Percentiles rank a stretch among this genome's conserved stretches.
Evolutionary conservation across 2,113 vertebrate genomes (phyloP).

Genomic region (Prochilodus magdalenae): DNA sequence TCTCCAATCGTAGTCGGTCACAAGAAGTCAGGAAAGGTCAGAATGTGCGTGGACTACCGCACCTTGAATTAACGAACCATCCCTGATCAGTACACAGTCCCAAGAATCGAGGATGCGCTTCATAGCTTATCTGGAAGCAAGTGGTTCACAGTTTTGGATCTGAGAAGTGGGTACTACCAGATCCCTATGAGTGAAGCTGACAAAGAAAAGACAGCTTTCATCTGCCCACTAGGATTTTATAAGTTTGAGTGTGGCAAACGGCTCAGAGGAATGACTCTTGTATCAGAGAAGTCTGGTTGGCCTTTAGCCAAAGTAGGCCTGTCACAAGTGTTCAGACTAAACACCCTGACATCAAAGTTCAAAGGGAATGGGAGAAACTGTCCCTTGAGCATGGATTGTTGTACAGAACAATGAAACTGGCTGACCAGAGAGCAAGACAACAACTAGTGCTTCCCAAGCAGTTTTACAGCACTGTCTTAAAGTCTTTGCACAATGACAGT

Average conservation of each 20-base stretch:
- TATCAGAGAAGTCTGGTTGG: too few relatives aligned
- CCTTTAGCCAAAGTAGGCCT: too few relatives aligned
- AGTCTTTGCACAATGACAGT: not conserved
- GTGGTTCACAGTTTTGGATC: constrained; percentile 46
- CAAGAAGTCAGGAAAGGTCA: constrained; percentile 14
- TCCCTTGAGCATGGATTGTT: constrained; percentile 8
- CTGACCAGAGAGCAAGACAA: not conserved
- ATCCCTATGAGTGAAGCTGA: too few relatives aligned
- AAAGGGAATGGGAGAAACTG: too few relatives aligned
- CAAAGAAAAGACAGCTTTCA: too few relatives aligned
- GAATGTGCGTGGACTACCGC: constrained; percentile 34
- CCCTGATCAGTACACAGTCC: constrained; percentile 29
- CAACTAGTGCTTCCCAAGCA: constrained; percentile 29
- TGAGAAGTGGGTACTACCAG: not conserved
- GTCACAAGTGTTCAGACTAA: too few relatives aligned
- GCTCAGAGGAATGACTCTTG: too few relatives aligned
- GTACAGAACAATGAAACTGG: not conserved
- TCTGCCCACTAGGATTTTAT: too few relatives aligned
- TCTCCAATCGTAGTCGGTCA: not conserved
- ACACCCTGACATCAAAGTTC: too few relatives aligned
- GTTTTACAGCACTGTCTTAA: not conserved
- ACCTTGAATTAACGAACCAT: constrained; percentile 13
- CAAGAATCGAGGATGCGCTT: constrained; percentile 19
- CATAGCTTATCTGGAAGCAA: constrained; percentile 25
- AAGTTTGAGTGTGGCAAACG: too few relatives aligned